Evolutionary conservation across 1,140 invertebrate species (phyloP).

Genomic region (Trichonephila clavipes): DNA sequence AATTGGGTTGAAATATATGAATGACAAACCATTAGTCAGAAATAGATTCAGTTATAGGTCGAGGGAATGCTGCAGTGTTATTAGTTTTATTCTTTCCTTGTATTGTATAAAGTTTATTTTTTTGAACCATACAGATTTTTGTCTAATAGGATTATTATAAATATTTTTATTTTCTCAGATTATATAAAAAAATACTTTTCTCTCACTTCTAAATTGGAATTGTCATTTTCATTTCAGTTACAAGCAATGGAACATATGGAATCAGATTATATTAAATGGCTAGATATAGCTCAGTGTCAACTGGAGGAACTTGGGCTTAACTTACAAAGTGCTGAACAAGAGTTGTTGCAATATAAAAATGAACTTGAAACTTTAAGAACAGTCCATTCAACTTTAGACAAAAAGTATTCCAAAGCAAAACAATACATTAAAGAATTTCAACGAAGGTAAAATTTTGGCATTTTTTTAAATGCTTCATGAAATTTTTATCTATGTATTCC

Average conservation of each 20-base stretch:
- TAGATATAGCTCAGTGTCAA: constrained; percentile 69
- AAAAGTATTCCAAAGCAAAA: constrained; percentile 94
- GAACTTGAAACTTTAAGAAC: constrained; percentile 85
- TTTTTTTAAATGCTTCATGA: background rate
- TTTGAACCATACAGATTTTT: too few species aligned
- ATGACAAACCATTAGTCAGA: too few species aligned
- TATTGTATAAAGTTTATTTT: too few species aligned
- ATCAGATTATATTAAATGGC: constrained; percentile 70
- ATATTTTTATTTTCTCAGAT: too few species aligned
- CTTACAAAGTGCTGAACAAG: constrained; percentile 86
- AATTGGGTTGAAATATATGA: too few species aligned
- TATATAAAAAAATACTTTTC: too few species aligned
- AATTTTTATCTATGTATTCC: too few species aligned
- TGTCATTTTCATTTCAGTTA: background rate
- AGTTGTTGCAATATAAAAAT: constrained; percentile 82
- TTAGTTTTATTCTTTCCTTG: too few species aligned
- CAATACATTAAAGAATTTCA: constrained; percentile 90
- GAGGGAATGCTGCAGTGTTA: too few species aligned
- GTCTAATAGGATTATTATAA: too few species aligned
- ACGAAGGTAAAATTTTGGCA: constrained; percentile 79
- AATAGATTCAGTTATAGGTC: too few species aligned
- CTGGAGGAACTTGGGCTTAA: constrained; percentile 79
- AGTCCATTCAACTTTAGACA: constrained; percentile 85
- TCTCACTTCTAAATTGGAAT: too few species aligned
- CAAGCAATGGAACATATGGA: constrained; percentile 72